Percentiles rank a stretch among this genome's conserved stretches.
These are phyloP conservation scores for Hirundichthys speculiger DNA, from an alignment of 2,113 vertebrate genomes.

Conservation along the genomic window DNA sequence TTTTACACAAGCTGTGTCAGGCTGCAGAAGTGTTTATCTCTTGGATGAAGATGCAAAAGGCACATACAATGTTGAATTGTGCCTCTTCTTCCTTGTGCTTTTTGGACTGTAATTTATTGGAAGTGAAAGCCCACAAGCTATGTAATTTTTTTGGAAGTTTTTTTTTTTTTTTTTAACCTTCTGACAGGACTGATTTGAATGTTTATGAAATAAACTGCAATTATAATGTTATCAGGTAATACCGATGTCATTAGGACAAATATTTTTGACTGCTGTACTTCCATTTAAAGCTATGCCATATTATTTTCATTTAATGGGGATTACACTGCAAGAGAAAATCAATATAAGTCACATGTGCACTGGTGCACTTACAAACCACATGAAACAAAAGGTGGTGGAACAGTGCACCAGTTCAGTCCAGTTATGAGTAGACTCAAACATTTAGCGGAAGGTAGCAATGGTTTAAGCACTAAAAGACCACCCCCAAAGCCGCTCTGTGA, in stretches of 20 bases:
- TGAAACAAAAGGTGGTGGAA: constrained; percentile 64
- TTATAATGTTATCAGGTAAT: constrained; percentile 3
- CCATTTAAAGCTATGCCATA: constrained; percentile 38
- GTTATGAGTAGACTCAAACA: constrained; percentile 72
- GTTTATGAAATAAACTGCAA: constrained; percentile 25
- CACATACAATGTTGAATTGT: no score
- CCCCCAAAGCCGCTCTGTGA: constrained; percentile 69
- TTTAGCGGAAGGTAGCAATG: constrained; percentile 63
- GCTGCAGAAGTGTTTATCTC: no score
- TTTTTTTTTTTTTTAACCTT: no score
- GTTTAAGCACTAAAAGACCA: constrained; percentile 72
- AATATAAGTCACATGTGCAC: constrained; percentile 73
- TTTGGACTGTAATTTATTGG: no score
- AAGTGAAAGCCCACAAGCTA: not conserved
- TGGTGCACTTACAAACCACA: constrained; percentile 68
- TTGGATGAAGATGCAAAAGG: no score
- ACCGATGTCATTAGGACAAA: constrained; percentile 13
- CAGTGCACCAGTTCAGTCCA: constrained; percentile 69
- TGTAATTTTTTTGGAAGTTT: not conserved
- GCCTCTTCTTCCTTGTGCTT: no score
- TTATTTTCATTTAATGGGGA: constrained; percentile 43
- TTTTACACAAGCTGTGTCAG: no score
- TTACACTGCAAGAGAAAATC: constrained; percentile 49
- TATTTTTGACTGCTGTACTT: constrained; percentile 39
- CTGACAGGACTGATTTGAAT: not conserved